Percentiles rank a stretch among this genome's conserved stretches.
phyloP scores from a whole-genome alignment of 2,113 vertebrate species.

The Deroptyus accipitrinus region DNA sequence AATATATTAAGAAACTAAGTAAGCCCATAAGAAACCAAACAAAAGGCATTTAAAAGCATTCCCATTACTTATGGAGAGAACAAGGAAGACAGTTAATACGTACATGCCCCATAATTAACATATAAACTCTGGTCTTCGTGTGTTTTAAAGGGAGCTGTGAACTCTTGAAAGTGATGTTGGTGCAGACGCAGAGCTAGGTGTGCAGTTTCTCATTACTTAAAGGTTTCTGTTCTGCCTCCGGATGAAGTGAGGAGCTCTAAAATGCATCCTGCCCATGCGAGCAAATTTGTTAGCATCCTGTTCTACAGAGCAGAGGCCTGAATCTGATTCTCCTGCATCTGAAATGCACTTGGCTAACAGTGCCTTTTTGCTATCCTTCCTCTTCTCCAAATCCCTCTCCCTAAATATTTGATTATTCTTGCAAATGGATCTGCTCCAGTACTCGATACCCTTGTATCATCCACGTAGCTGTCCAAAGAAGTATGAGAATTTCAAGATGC shows the following conservation, averaged over 20 bases:
- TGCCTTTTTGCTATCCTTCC: neutral
- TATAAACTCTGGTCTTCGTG: slow-evolving; percentile 23
- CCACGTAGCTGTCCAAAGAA: rapidly evolving
- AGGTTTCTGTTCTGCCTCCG: slow-evolving; percentile 27
- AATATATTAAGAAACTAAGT: slow-evolving; percentile 60
- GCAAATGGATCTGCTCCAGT: neutral
- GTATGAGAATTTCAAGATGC: neutral
- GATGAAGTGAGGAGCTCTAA: neutral
- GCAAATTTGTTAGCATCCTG: slow-evolving; percentile 52
- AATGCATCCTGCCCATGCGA: neutral
- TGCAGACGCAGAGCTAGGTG: slow-evolving; percentile 51
- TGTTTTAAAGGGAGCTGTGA: slow-evolving; percentile 37
- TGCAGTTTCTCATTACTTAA: slow-evolving; percentile 34
- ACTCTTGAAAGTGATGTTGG: slow-evolving; percentile 29
- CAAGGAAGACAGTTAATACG: slow-evolving; percentile 46
- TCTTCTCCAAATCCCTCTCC: neutral
- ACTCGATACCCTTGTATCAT: rapidly evolving
- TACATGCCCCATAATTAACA: slow-evolving; percentile 41
- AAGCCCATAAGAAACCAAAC: slow-evolving; percentile 30
- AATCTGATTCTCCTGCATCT: neutral
- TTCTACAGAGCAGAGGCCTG: slow-evolving; percentile 6
- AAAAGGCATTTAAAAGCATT: slow-evolving; percentile 44
- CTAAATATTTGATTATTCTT: neutral
- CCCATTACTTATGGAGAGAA: neutral
- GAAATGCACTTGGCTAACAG: neutral